Evolutionary conservation across 2,797 vertebrate species (phyloP).

Genomic region (Percopsis omiscomaycus): DNA sequence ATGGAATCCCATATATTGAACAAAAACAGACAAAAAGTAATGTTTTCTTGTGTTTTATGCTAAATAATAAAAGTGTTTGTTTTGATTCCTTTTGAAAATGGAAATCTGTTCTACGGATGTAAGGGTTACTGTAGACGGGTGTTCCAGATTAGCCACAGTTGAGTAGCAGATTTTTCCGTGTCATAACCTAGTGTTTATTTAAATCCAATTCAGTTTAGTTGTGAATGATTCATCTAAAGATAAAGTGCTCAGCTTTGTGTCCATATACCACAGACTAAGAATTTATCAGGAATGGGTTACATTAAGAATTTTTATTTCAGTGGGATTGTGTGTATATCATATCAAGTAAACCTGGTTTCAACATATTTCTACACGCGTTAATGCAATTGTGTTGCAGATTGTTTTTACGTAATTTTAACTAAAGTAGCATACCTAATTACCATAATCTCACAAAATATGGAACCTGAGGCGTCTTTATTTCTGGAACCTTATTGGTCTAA

Average conservation of each 20-base stretch:
- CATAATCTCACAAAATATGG: slow-evolving; percentile 15
- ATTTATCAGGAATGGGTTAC: background rate
- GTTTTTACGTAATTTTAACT: background rate
- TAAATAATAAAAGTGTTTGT: slow-evolving; percentile 14
- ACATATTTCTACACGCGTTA: slow-evolving; percentile 7
- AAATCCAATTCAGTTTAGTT: slow-evolving; percentile 24
- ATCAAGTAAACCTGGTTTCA: background rate
- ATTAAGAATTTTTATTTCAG: slow-evolving; percentile 12
- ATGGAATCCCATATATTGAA: slow-evolving; percentile 26
- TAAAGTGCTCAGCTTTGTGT: slow-evolving; percentile 17
- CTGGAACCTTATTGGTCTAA: slow-evolving; percentile 15
- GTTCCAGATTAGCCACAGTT: background rate
- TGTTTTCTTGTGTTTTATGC: slow-evolving; percentile 9
- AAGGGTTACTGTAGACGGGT: slow-evolving; percentile 15
- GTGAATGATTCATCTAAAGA: background rate
- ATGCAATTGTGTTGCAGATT: background rate
- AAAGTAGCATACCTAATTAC: slow-evolving; percentile 38
- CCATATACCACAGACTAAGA: background rate
- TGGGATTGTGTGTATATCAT: slow-evolving; percentile 7
- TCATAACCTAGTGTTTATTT: slow-evolving; percentile 6
- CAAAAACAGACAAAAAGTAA: slow-evolving; percentile 21
- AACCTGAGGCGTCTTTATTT: slow-evolving; percentile 7
- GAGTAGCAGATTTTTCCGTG: background rate
- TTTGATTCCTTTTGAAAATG: slow-evolving; percentile 16
- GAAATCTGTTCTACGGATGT: background rate